A percentile compares a stretch with the other conserved stretches of the same genome.
Conservation (phyloP, 2,113 vertebrate genomes). For the Aptenodytes patagonicus region DNA sequence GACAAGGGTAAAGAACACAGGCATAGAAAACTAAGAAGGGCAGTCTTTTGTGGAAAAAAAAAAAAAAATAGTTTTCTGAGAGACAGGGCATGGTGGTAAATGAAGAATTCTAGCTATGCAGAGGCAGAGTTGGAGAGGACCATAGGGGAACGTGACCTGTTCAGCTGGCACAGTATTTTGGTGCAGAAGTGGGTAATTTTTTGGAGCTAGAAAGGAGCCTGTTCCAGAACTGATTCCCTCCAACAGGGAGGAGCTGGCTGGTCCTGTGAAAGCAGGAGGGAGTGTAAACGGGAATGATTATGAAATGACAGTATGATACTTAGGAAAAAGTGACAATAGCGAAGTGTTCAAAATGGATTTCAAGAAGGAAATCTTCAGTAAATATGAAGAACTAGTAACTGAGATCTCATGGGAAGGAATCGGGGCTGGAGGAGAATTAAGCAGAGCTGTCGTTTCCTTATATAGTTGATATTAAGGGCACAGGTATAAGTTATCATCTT, state of each 20-base stretch:
- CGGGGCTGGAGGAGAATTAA: not conserved
- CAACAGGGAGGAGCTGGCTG: not conserved
- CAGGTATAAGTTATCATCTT: not conserved
- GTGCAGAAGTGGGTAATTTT: not conserved
- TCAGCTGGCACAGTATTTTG: not conserved
- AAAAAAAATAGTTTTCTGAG: not conserved
- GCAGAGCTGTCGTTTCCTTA: not conserved
- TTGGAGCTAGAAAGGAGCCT: not conserved
- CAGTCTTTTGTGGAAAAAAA: not conserved
- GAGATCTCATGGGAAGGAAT: not conserved
- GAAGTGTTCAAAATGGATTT: not conserved
- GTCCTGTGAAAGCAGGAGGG: not conserved
- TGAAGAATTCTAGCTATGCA: not conserved
- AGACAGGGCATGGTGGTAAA: not conserved
- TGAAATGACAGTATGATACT: not conserved
- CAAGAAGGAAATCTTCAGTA: not conserved
- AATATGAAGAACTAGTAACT: not conserved
- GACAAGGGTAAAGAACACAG: not conserved
- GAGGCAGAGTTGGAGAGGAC: not conserved
- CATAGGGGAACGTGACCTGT: accelerated
- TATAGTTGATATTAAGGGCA: not conserved
- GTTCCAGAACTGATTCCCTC: not conserved
- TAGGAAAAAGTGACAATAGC: not conserved
- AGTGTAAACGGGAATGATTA: not conserved
- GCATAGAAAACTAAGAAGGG: not conserved